A percentile compares a stretch with the other conserved stretches of the same genome.
These are phyloP conservation scores for Dioctria rufipes DNA, from an alignment of 2,888 invertebrate genomes.

Conservation along the genomic window DNA sequence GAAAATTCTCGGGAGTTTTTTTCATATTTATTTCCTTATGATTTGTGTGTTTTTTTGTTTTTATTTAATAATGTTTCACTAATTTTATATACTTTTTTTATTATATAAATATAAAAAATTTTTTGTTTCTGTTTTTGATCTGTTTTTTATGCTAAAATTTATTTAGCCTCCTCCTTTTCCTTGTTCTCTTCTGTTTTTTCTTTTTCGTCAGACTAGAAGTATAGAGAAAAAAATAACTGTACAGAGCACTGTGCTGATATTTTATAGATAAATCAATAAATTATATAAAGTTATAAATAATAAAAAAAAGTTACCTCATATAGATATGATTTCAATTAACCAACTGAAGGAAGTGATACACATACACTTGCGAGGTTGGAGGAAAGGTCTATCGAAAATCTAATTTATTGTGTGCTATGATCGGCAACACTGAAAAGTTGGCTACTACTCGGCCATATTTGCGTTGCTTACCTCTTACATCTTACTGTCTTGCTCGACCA, in stretches of 20 bases:
- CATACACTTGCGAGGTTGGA: too few species aligned
- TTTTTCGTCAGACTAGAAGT: slow-evolving; percentile 83
- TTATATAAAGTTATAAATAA: too few species aligned
- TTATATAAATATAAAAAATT: slow-evolving; percentile 53
- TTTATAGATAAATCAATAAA: not conserved
- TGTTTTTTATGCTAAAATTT: slow-evolving; percentile 44
- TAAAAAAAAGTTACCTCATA: too few species aligned
- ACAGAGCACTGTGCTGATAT: not conserved
- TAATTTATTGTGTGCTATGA: too few species aligned
- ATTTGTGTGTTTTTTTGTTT: not conserved
- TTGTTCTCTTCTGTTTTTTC: slow-evolving; percentile 83
- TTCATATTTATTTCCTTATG: slow-evolving; percentile 35
- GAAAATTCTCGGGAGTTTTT: slow-evolving; percentile 43
- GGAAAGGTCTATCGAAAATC: too few species aligned
- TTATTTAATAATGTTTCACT: slow-evolving; percentile 45
- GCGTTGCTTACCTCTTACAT: too few species aligned
- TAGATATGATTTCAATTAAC: too few species aligned
- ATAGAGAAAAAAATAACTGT: slow-evolving; percentile 49
- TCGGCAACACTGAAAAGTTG: too few species aligned
- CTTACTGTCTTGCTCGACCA: too few species aligned
- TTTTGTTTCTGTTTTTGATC: slow-evolving; percentile 40
- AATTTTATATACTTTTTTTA: slow-evolving; percentile 53
- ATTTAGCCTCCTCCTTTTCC: slow-evolving; percentile 75
- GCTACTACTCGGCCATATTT: too few species aligned
- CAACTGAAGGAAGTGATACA: too few species aligned